Evolutionary conservation across 1,140 invertebrate species (phyloP).

Genomic region (Monomorium pharaonis): DNA sequence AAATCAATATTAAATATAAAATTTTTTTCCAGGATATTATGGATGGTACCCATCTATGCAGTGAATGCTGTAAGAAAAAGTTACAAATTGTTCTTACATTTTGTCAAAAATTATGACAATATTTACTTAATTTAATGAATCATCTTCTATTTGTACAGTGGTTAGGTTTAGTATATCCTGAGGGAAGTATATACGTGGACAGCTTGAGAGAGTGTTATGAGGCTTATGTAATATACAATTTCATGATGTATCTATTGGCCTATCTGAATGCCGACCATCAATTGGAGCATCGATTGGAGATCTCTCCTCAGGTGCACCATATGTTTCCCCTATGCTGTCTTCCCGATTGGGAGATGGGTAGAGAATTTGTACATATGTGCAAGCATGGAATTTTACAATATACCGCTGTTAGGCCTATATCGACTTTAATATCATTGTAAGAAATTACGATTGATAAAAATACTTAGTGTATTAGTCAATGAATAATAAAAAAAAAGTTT

Average conservation of each 20-base stretch:
- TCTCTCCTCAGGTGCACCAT: constrained; percentile 94
- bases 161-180: constrained; percentile 93
- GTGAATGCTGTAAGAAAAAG: constrained; percentile 93
- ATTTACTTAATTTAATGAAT: constrained; percentile 26
- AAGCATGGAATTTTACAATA: constrained; percentile 99
- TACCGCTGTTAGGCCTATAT: constrained; percentile 94
- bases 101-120: neutral
- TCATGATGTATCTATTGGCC: constrained; percentile 97
- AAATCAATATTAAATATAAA: constrained; percentile 3
- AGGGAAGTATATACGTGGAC: constrained; percentile 96
- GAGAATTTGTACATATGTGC: constrained; percentile 96
- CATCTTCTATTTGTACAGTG: constrained; percentile 87
- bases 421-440: constrained; percentile 95
- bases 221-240: constrained; percentile 98
- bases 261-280: constrained; percentile 94
- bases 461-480: neutral
- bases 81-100: constrained; percentile 44
- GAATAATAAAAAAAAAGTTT: too few relatives aligned
- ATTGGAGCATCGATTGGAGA: constrained; percentile 92
- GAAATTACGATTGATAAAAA: constrained; percentile 59
- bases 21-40: constrained; percentile 92
- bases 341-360: constrained; percentile 94
- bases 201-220: constrained; percentile 98
- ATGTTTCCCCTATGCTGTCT: constrained; percentile 95
- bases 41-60: constrained; percentile 99